Evolutionary conservation across 2,888 invertebrate genomes (phyloP).

Genomic region (Rhagophthalmus giganteus): DNA sequence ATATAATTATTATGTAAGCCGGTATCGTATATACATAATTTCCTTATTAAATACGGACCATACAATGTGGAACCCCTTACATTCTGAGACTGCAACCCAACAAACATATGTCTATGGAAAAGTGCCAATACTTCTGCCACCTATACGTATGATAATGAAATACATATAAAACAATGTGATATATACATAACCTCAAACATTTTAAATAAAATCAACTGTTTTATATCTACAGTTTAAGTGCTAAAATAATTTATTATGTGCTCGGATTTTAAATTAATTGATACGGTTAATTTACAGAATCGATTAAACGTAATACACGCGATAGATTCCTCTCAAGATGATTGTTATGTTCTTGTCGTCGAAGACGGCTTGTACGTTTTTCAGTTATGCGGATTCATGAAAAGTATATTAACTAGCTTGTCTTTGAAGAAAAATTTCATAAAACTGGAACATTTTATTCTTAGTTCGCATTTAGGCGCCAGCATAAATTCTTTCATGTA

Average conservation of each 20-base stretch:
- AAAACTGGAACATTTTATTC: constrained; percentile 34
- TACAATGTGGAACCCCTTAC: too few species aligned
- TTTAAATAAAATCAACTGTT: too few species aligned
- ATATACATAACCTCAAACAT: too few species aligned
- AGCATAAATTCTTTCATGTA: constrained; percentile 41
- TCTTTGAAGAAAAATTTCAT: constrained; percentile 42
- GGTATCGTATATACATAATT: too few species aligned
- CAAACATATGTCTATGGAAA: too few species aligned
- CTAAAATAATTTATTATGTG: constrained; percentile 33
- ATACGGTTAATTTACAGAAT: constrained; percentile 40
- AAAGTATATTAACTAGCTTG: constrained; percentile 30
- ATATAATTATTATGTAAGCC: too few species aligned
- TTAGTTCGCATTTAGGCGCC: constrained; percentile 41
- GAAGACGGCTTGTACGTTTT: constrained; percentile 45
- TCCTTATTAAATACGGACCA: too few species aligned
- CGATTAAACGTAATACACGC: constrained; percentile 41
- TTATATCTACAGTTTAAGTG: too few species aligned
- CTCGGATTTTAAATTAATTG: constrained; percentile 41
- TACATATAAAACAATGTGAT: too few species aligned
- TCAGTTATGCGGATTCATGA: constrained; percentile 40
- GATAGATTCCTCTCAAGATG: constrained; percentile 45
- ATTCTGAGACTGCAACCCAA: too few species aligned
- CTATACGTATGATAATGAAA: too few species aligned
- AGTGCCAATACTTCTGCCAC: too few species aligned
- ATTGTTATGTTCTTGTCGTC: constrained; percentile 43